Conservation (phyloP, 2,888 invertebrate genomes). For the Beris chalybata region DNA sequence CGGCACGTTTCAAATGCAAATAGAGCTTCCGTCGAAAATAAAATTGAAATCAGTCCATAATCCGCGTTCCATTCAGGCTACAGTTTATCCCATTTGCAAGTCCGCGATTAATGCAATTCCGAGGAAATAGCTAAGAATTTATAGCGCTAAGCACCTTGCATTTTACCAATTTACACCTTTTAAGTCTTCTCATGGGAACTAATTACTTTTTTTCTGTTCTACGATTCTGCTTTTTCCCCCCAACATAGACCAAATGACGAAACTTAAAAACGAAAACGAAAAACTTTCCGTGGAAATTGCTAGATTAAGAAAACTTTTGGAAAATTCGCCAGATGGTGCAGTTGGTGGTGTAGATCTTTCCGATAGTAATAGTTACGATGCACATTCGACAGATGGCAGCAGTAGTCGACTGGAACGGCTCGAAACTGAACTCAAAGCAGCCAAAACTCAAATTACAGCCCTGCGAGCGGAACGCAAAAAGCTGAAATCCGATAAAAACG, state of each 20-base stretch:
- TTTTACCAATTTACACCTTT: too few species aligned
- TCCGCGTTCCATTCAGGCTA: slow-evolving; percentile 9
- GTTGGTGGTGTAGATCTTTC: slow-evolving; percentile 58
- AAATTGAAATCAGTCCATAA: slow-evolving; percentile 32
- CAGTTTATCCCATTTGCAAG: neutral
- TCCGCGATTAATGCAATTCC: slow-evolving; percentile 9
- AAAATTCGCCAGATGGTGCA: slow-evolving; percentile 64
- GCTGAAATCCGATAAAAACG: slow-evolving; percentile 90
- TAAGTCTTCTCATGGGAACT: too few species aligned
- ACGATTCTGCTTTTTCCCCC: neutral
- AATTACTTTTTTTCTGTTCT: slow-evolving; percentile 17
- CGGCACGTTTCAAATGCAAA: too few species aligned
- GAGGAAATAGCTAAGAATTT: slow-evolving; percentile 5
- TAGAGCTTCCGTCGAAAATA: slow-evolving; percentile 14
- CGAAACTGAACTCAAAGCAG: slow-evolving; percentile 54
- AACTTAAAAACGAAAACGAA: slow-evolving; percentile 71
- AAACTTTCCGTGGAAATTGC: slow-evolving; percentile 61
- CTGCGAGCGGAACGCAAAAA: slow-evolving; percentile 88
- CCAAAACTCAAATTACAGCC: slow-evolving; percentile 60
- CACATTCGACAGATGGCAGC: slow-evolving; percentile 52
- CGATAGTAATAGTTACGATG: slow-evolving; percentile 52
- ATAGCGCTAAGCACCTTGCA: too few species aligned
- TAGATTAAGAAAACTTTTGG: slow-evolving; percentile 54
- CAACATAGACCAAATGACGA: slow-evolving; percentile 47
- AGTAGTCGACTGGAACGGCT: slow-evolving; percentile 59